Evolutionary conservation across 2,888 invertebrate species (phyloP).

Genomic region (Tyria jacobaeae): DNA sequence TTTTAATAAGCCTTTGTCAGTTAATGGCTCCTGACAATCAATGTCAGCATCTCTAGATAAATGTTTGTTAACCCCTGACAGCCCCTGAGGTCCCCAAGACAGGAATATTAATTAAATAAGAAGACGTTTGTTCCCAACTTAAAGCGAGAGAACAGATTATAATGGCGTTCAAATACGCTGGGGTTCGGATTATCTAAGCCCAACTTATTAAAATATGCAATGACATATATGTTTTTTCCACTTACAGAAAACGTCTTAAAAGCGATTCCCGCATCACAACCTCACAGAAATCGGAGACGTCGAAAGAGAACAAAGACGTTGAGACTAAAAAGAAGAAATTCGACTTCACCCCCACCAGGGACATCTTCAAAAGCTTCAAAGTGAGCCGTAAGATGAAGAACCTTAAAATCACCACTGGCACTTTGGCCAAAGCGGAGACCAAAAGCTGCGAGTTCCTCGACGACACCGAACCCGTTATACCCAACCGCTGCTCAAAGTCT

Average conservation of each 20-base stretch:
- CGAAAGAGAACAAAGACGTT: slow-evolving; percentile 74
- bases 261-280: slow-evolving; percentile 77
- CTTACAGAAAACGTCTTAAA: slow-evolving; percentile 77
- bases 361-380: slow-evolving; percentile 81
- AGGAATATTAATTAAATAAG: too few species aligned
- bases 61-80: too few species aligned
- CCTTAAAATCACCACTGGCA: slow-evolving; percentile 64
- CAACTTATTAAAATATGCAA: too few species aligned
- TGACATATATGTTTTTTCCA: not conserved
- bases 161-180: too few species aligned
- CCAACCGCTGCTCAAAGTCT: slow-evolving; percentile 75
- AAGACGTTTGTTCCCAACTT: too few species aligned
- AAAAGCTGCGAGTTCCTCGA: slow-evolving; percentile 83
- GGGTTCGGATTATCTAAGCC: too few species aligned
- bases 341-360: slow-evolving; percentile 80
- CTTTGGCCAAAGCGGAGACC: slow-evolving; percentile 70
- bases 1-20: too few species aligned
- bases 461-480: slow-evolving; percentile 64
- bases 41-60: too few species aligned
- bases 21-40: too few species aligned
- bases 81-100: too few species aligned
- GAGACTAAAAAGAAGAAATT: slow-evolving; percentile 82
- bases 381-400: slow-evolving; percentile 78
- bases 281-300: slow-evolving; percentile 72
- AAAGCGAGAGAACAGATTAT: too few species aligned